Evolutionary conservation across 2,888 invertebrate genomes (phyloP), one percentile per base, ranked within the genome.

Genomic region (Galerucella nymphaeae): DNA sequence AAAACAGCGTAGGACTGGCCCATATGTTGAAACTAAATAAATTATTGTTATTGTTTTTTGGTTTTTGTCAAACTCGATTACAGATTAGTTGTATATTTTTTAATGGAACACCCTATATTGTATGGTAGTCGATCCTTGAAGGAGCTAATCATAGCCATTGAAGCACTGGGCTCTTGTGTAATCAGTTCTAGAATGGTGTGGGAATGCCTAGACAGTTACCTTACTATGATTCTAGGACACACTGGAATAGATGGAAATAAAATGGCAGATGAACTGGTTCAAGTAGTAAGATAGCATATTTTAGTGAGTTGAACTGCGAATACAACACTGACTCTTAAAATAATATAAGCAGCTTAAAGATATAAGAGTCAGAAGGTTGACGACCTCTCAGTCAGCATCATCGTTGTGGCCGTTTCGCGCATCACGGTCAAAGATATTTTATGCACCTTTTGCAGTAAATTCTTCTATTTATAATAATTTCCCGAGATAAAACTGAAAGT

Each of bases 351-450:
- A 67, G 59, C 30, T 53, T 53, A 18, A 48, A 18, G 50, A 61
- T 53, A 62, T 38, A 48, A 18, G 50, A 61, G 59, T 61, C 68
- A 38, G 59, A 68, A 68, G 68, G 68, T 68, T 68, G 68, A 68
- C 68, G 68, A 68, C 68, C 68, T 30, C 30, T 58, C 58, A 30
- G 30, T 58, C 58, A n/a, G 58, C 53, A 53, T 53, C 53, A 53
- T 18, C 9, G 53, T 1, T 53, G 10, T 2, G 53, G 53, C 16
- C 16, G 53, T 48, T 48, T 57, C 16, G 18, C 18, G 55, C 55
- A 58, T 13, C 23, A 23, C 23, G 30, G n/a, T 23, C 58, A 58
- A 58, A 38, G 4, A 30, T 58, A 58, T 57, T 18, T 18, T 57
- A 57, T 57, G 14, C 57, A 57, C 57, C 57, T 57, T 57, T 20